Percentiles rank a stretch among this genome's conserved stretches.
Conservation (phyloP, 2,113 vertebrate species). For the Solea senegalensis region DNA sequence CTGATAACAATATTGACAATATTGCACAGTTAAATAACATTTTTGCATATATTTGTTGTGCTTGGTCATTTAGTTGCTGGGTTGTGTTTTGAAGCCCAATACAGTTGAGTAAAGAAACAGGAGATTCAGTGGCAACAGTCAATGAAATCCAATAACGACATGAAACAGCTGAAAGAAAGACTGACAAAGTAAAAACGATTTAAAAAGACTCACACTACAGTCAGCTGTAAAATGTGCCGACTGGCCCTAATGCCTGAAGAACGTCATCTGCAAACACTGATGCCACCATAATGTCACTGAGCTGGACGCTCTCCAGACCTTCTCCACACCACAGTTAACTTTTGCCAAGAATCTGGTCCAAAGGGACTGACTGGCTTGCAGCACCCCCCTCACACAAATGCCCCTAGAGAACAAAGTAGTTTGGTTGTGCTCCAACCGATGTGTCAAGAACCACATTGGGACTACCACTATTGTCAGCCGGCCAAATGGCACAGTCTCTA, state of each 20-base stretch:
- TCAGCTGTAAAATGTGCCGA: conserved; percentile 24
- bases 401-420: conserved; percentile 24
- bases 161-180: neutral
- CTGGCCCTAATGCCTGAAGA: conserved; percentile 32
- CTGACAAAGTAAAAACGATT: no score
- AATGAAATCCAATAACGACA: neutral
- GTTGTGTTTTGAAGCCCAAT: no score
- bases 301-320: conserved; percentile 52
- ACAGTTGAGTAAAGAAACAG: no score
- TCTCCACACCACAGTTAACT: conserved; percentile 8
- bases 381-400: conserved; percentile 27
- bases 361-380: conserved; percentile 5
- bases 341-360: conserved; percentile 50
- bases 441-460: conserved; percentile 25
- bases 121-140: no score
- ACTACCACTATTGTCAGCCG: conserved; percentile 18
- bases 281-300: conserved; percentile 50
- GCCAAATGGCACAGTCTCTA: conserved; percentile 16
- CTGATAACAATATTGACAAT: no score
- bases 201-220: neutral
- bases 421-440: conserved; percentile 38
- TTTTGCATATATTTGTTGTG: neutral
- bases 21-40: neutral
- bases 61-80: no score
- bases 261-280: conserved; percentile 50